phyloP scores from a whole-genome alignment of 2,888 invertebrate species.

The Hypercompe scribonia region DNA sequence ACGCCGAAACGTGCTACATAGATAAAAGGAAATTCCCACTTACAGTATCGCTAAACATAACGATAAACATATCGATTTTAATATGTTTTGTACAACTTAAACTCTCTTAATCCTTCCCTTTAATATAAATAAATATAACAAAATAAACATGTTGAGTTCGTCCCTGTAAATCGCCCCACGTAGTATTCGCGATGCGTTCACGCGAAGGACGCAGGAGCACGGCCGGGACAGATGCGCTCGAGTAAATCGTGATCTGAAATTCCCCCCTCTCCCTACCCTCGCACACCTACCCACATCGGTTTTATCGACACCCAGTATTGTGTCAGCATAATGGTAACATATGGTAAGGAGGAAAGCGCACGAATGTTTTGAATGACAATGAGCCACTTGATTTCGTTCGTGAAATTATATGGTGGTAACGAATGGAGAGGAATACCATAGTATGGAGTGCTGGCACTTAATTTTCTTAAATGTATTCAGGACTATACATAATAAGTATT shows the following conservation, averaged over 20 bases:
- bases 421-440: slow-evolving; percentile 36
- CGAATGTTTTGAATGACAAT: slow-evolving; percentile 64
- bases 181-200: slow-evolving; percentile 69
- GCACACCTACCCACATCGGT: slow-evolving; percentile 45
- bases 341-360: slow-evolving; percentile 65
- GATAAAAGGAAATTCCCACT: too few species aligned
- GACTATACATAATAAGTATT: not conserved
- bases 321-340: slow-evolving; percentile 68
- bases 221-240: slow-evolving; percentile 77
- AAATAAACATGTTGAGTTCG: slow-evolving; percentile 49
- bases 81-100: too few species aligned
- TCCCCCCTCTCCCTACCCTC: slow-evolving; percentile 39
- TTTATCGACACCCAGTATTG: slow-evolving; percentile 60
- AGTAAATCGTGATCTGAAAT: slow-evolving; percentile 74
- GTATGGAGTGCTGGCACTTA: slow-evolving; percentile 23
- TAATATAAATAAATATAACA: not conserved
- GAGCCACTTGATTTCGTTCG: slow-evolving; percentile 55
- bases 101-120: too few species aligned
- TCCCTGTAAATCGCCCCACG: slow-evolving; percentile 57
- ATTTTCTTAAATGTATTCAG: slow-evolving; percentile 19
- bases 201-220: slow-evolving; percentile 74
- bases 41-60: too few species aligned
- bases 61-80: too few species aligned
- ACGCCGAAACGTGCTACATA: not conserved
- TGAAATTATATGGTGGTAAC: slow-evolving; percentile 56